These are phyloP conservation scores for Meteorus cinctellus DNA, from an alignment of 2,888 invertebrate genomes.

Conservation along the genomic window DNA sequence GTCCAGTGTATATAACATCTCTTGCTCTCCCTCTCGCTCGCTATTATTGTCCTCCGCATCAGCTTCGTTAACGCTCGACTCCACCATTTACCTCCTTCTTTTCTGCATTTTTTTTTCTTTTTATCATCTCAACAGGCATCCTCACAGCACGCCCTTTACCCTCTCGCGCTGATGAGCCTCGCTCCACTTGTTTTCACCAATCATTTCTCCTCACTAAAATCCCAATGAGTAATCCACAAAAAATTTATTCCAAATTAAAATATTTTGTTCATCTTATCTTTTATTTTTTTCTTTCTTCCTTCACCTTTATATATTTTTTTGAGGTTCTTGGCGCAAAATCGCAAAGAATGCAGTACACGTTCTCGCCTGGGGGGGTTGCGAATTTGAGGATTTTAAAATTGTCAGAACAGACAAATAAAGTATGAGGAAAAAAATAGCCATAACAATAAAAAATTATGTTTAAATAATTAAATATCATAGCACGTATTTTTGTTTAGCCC, in stretches of 20 bases:
- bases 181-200: conserved; percentile 42
- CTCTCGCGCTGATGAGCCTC: conserved; percentile 45
- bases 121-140: not conserved
- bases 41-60: conserved; percentile 31
- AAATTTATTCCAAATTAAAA: conserved; percentile 14
- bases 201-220: conserved; percentile 18
- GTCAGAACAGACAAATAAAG: not conserved
- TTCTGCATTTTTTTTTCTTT: conserved; percentile 42
- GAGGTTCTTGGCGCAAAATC: too few relatives aligned
- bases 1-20: conserved; percentile 4
- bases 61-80: conserved; percentile 53
- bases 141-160: conserved; percentile 53
- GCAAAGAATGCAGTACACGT: conserved; percentile 28
- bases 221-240: not conserved
- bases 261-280: not conserved
- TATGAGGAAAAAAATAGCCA: not conserved
- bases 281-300: not conserved
- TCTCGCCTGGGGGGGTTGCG: not conserved
- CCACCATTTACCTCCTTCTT: conserved; percentile 40
- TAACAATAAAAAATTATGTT: conserved; percentile 10
- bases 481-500: conserved; percentile 29
- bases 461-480: conserved; percentile 19
- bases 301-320: not conserved
- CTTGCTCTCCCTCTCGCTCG: conserved; percentile 36
- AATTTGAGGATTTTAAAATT: conserved; percentile 22